These are phyloP conservation scores for Strongylocentrotus purpuratus DNA, from an alignment of 35 echinoderm and acorn worm species.

Conservation along the genomic window DNA sequence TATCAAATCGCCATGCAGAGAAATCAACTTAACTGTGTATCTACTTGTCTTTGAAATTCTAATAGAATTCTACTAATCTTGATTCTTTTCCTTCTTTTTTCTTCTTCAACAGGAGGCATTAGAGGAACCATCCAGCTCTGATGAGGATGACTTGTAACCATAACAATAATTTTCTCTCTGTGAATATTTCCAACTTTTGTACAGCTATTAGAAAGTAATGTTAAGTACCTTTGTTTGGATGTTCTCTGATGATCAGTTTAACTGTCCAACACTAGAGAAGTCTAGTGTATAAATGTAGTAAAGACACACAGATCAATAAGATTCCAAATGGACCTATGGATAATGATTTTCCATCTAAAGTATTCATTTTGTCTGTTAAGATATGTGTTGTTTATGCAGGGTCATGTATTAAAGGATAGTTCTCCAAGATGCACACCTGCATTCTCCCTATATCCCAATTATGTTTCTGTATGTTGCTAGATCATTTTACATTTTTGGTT, in stretches of 20 bases:
- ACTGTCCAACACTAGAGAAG: not conserved
- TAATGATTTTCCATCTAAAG: not conserved
- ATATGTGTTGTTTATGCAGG: not conserved
- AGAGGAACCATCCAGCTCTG: conserved; percentile 91
- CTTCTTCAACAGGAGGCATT: conserved; percentile 80
- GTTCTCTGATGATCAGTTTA: not conserved
- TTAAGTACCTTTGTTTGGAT: not conserved
- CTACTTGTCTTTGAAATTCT: not conserved
- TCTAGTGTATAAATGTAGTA: not conserved
- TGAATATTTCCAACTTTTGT: not conserved
- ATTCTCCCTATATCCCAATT: not conserved
- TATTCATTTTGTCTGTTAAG: not conserved
- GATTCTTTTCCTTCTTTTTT: conserved; percentile 41
- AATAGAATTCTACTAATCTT: not conserved
- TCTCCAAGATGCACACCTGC: not conserved
- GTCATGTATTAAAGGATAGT: not conserved
- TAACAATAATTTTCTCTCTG: not conserved
- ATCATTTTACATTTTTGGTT: not conserved
- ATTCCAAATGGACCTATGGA: not conserved
- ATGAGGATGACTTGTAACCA: conserved; percentile 91
- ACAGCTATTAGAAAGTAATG: not conserved
- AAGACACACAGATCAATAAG: not conserved
- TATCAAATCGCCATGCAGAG: not conserved
- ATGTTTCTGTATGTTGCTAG: not conserved
- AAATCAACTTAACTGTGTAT: not conserved